phyloP scores from a whole-genome alignment of 2,888 invertebrate species.

The Suillia variegata region DNA sequence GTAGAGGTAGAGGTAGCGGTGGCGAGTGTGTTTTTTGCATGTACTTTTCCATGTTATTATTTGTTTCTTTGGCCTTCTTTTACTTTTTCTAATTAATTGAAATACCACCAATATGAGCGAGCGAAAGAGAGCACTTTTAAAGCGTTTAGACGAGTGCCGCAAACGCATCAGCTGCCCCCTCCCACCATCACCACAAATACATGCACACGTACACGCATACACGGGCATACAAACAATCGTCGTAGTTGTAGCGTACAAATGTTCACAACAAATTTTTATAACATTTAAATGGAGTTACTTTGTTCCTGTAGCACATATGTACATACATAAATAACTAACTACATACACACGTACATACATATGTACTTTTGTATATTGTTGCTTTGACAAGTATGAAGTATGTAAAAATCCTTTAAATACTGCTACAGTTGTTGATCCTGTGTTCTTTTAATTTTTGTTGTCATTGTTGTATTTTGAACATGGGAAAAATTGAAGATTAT shows the following conservation, averaged over 20 bases:
- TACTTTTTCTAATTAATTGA: slow-evolving; percentile 54
- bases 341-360: no score
- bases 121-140: slow-evolving; percentile 17
- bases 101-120: slow-evolving; percentile 48
- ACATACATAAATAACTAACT: no score
- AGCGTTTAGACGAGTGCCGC: slow-evolving; percentile 1
- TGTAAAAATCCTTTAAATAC: slow-evolving; percentile 12
- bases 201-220: slow-evolving; percentile 15
- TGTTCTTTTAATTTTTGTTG: slow-evolving; percentile 2
- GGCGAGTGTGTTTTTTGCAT: slow-evolving; percentile 31
- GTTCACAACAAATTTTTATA: slow-evolving; percentile 47
- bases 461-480: slow-evolving; percentile 4
- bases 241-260: neutral
- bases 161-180: neutral
- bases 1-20: slow-evolving; percentile 5
- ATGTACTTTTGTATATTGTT: neutral
- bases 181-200: neutral
- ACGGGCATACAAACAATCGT: slow-evolving; percentile 20
- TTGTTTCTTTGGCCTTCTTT: slow-evolving; percentile 47
- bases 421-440: slow-evolving; percentile 10
- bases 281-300: slow-evolving; percentile 51
- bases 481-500: slow-evolving; percentile 4
- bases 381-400: slow-evolving; percentile 13
- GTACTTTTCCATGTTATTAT: slow-evolving; percentile 54
- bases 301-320: no score